Conservation (phyloP, 2,113 vertebrate genomes). For the Tapirus terrestris region DNA sequence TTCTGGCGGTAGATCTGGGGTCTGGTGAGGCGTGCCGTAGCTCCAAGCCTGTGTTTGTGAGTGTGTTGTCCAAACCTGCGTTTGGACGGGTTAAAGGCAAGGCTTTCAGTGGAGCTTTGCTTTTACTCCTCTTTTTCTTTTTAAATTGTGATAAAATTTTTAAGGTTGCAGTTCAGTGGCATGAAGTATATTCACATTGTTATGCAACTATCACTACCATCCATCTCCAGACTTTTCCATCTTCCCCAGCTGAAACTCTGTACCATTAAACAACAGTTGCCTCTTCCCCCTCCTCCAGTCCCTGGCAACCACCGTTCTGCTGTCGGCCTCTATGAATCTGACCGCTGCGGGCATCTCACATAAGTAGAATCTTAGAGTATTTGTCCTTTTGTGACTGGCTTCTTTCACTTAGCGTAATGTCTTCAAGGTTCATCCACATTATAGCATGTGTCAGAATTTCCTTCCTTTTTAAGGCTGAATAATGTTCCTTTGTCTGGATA, state of each 20-base stretch:
- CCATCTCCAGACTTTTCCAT: neutral
- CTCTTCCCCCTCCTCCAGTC: rapidly evolving
- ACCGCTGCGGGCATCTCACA: rapidly evolving
- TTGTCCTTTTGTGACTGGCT: neutral
- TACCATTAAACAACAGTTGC: neutral
- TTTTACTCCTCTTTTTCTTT: neutral
- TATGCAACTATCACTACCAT: rapidly evolving
- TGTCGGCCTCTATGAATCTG: neutral
- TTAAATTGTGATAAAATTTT: neutral
- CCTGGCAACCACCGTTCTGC: rapidly evolving
- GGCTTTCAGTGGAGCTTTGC: neutral
- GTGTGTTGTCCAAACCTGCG: neutral
- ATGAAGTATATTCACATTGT: rapidly evolving
- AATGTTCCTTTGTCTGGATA: neutral
- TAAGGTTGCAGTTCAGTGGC: neutral
- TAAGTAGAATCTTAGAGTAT: neutral
- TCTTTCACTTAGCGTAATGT: neutral
- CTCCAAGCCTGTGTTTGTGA: neutral
- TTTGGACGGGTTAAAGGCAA: neutral
- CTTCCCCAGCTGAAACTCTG: neutral
- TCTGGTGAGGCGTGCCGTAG: neutral
- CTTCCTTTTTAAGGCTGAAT: neutral
- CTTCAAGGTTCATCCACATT: neutral
- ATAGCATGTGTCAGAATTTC: neutral
- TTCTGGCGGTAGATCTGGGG: neutral